These are phyloP conservation scores for Amblyopsis hoosieri DNA, from an alignment of 2,797 vertebrate genomes.

Conservation along the genomic window DNA sequence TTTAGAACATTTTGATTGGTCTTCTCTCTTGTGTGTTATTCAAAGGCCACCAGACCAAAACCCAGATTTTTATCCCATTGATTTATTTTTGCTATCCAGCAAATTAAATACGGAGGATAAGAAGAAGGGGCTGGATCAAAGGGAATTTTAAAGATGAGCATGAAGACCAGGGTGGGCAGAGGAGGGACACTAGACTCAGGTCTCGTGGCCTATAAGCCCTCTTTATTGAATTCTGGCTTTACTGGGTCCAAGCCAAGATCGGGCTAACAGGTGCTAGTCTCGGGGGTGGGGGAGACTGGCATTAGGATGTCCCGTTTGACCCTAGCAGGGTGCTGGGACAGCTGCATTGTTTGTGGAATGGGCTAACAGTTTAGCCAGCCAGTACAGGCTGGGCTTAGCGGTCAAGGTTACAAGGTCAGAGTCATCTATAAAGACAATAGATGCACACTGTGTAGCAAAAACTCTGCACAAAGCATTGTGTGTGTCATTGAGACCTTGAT, in stretches of 20 bases:
- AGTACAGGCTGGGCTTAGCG: constrained; percentile 45
- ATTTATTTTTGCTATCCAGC: no score
- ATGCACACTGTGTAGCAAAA: not conserved
- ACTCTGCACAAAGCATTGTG: not conserved
- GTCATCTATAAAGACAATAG: not conserved
- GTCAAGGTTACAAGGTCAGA: constrained; percentile 35
- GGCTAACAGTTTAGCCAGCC: constrained; percentile 33
- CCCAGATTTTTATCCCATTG: no score
- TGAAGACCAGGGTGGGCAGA: not conserved
- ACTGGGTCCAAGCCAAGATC: constrained; percentile 61
- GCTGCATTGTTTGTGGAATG: constrained; percentile 60
- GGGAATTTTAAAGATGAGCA: not conserved
- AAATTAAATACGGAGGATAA: constrained; percentile 2
- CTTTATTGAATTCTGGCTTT: constrained; percentile 76
- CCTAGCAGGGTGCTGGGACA: constrained; percentile 57
- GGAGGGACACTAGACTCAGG: constrained; percentile 32
- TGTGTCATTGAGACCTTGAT: constrained; percentile 15
- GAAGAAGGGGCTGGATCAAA: not conserved
- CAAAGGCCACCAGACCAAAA: no score
- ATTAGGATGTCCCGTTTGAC: constrained; percentile 74
- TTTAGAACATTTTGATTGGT: no score
- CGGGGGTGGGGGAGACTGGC: constrained; percentile 42
- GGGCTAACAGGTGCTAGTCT: constrained; percentile 69
- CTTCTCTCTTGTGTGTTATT: no score
- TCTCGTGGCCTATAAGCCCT: constrained; percentile 59